Percentiles rank a stretch among this genome's conserved stretches.
Evolutionary conservation across 2,888 invertebrate genomes (phyloP).

Genomic region (Hesperia comma): DNA sequence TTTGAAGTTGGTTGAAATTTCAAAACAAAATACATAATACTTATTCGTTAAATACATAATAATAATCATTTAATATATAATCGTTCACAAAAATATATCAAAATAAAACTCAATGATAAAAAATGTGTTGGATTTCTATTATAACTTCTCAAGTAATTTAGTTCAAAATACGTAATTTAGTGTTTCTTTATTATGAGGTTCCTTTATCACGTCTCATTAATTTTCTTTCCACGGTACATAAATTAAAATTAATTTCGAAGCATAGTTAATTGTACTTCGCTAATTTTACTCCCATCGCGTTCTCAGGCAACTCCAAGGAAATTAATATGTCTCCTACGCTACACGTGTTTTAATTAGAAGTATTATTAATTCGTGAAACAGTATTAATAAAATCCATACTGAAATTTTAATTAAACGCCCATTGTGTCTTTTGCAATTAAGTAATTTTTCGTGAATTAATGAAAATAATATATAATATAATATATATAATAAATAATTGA

Average conservation of each 20-base stretch:
- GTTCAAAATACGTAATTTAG: too few relatives aligned
- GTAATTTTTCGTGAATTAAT: slow-evolving; percentile 8
- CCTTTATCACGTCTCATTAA: neutral
- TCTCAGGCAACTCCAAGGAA: slow-evolving; percentile 22
- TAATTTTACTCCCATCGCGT: slow-evolving; percentile 18
- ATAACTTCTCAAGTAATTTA: too few relatives aligned
- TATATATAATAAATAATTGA: too few relatives aligned
- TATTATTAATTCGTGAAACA: slow-evolving; percentile 32
- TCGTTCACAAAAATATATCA: too few relatives aligned
- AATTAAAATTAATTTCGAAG: slow-evolving; percentile 21
- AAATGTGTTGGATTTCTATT: too few relatives aligned
- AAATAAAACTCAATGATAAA: too few relatives aligned
- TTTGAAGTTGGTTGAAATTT: too few relatives aligned
- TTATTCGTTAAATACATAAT: too few relatives aligned
- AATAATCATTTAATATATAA: too few relatives aligned
- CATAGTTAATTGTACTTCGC: slow-evolving; percentile 23
- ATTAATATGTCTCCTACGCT: slow-evolving; percentile 25
- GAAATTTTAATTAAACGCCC: slow-evolving; percentile 40
- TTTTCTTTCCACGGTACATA: slow-evolving; percentile 10
- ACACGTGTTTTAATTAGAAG: slow-evolving; percentile 34
- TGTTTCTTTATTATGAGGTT: neutral
- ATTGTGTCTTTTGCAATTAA: slow-evolving; percentile 10
- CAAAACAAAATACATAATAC: too few relatives aligned
- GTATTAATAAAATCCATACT: slow-evolving; percentile 41
- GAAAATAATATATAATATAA: too few relatives aligned